Base-by-base conservation (phyloP, 1,140 invertebrate species). In the Bombus impatiens region DNA sequence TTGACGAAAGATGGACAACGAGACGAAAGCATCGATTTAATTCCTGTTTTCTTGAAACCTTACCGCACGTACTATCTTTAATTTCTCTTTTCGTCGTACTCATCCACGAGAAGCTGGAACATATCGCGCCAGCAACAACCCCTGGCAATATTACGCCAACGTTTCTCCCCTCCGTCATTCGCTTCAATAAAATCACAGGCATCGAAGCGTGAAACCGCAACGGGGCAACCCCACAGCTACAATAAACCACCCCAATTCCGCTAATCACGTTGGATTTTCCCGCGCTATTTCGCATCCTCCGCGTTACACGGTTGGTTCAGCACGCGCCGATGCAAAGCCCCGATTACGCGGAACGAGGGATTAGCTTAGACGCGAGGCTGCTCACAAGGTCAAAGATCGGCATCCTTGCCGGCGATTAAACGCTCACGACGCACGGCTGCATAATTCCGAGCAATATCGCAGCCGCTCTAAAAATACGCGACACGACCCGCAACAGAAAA, bases 361-460 rank as follows among this genome's bases (percentile, higher is more conserved):
- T 77, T 77, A 77, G 75, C 53, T 40, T 32, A 75, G 75, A 75
- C 53, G 53, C 75, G 75, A 77, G 75, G 75, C 57, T 77, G 75
- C 35, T 32, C 32, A 8, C 80, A 82, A 82, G 80, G 80, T 82
- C 68, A 74, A 74, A 82, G 80, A 82, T 82, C 80, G 80, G 40
- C 53, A 74, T 62, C 42, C 68, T 74, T 74, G 68, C 35, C 47
- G 53, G 68, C 71, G 80, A 82, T 72, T 82, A 59, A 82, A 82
- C 53, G 80, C 70, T 47, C 68, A 32, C 53, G 68, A 70, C 80
- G 47, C 47, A 22, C 47, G 47, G 47, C 80, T 74, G 80, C 80
- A 82, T 82, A 82, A 82, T 82, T 82, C 80, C 70, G n/a, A 72
- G 80, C 80, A 59, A 74, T 74, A 82, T 82, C 70, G 25, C 47